These are phyloP conservation scores for Pseudochirops cupreus DNA, from an alignment of 2,797 vertebrate species.

Conservation along the genomic window DNA sequence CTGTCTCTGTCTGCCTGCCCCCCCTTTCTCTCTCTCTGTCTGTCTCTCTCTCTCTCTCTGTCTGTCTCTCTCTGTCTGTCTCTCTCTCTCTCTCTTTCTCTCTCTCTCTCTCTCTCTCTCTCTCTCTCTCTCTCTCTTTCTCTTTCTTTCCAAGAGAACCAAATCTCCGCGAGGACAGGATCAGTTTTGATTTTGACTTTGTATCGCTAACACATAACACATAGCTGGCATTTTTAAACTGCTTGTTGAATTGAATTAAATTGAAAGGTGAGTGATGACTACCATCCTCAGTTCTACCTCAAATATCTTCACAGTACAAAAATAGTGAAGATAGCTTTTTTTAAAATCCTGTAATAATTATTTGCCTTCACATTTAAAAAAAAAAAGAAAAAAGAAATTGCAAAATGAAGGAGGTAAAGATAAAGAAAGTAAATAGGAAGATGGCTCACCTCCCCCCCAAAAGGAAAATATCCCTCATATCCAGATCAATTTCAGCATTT, in stretches of 20 bases:
- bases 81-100: too few relatives aligned
- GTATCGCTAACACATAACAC: neutral
- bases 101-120: too few relatives aligned
- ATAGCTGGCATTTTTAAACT: neutral
- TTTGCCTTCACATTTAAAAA: neutral
- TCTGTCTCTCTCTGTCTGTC: too few relatives aligned
- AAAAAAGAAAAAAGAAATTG: neutral
- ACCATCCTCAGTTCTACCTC: neutral
- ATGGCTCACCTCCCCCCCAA: neutral
- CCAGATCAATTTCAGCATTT: neutral
- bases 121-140: too few relatives aligned
- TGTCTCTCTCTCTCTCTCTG: too few relatives aligned
- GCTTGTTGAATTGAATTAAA: neutral
- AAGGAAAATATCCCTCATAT: neutral
- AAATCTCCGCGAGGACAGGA: neutral
- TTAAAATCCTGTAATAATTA: neutral
- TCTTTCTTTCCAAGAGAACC: neutral
- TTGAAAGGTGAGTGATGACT: neutral
- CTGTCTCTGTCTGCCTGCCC: too few relatives aligned
- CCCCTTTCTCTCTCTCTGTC: too few relatives aligned
- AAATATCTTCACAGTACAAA: neutral
- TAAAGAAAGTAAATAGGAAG: neutral
- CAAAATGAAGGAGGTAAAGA: neutral
- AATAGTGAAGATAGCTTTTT: neutral
- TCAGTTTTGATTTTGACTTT: neutral